A percentile compares a stretch with the other conserved stretches of the same genome.
These are phyloP conservation scores for Procavia capensis DNA, from an alignment of 2,113 vertebrate species.

Conservation along the genomic window DNA sequence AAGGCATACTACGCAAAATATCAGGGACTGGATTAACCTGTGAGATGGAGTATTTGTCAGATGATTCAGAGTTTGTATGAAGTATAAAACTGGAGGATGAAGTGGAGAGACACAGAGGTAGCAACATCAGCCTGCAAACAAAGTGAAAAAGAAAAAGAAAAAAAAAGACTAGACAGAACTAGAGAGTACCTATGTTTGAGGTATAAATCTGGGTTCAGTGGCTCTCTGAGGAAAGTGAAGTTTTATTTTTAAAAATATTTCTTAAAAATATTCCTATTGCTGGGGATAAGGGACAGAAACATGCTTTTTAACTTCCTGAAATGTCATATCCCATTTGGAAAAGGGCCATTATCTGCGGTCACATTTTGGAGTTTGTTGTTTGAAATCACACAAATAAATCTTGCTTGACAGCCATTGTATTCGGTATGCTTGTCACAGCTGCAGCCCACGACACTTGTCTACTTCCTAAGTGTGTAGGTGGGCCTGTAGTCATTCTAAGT, in stretches of 20 bases:
- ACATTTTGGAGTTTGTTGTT: slow-evolving; percentile 51
- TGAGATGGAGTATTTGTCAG: neutral
- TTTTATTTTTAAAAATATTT: slow-evolving; percentile 40
- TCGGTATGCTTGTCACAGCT: neutral
- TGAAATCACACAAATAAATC: slow-evolving; percentile 16
- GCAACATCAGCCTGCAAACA: neutral
- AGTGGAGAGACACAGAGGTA: neutral
- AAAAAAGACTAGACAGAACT: neutral
- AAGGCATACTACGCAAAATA: neutral
- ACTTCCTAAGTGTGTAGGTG: slow-evolving; percentile 45
- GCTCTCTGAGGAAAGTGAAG: slow-evolving; percentile 8
- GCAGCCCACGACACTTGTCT: slow-evolving; percentile 32
- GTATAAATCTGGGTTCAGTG: neutral
- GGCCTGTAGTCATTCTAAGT: slow-evolving; percentile 21
- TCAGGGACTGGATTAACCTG: slow-evolving; percentile 13
- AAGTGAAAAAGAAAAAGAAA: neutral
- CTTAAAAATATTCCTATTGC: slow-evolving; percentile 33
- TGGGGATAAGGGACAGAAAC: neutral
- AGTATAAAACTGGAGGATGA: neutral
- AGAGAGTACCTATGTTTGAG: slow-evolving; percentile 33
- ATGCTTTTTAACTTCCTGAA: slow-evolving; percentile 25
- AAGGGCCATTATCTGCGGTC: neutral
- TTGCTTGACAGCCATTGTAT: slow-evolving; percentile 40
- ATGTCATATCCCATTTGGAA: slow-evolving; percentile 41
- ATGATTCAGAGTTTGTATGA: neutral